Evolutionary conservation across 2,888 invertebrate genomes (phyloP).

Genomic region (Celastrina argiolus): DNA sequence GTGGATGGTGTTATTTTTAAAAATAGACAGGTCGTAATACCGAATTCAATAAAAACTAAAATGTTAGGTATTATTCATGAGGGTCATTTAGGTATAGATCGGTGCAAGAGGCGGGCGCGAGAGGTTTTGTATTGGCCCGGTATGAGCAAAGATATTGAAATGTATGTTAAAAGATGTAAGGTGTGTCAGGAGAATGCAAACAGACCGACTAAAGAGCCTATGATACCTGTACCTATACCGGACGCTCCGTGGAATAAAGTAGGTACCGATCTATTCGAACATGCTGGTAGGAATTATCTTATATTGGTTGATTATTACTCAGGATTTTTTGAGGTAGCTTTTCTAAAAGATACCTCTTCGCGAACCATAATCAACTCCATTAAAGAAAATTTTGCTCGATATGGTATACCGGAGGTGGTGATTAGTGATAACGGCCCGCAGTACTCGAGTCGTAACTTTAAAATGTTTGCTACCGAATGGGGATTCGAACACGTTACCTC

Average conservation of each 20-base stretch:
- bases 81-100: too few relatives aligned
- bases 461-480: background rate
- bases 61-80: too few relatives aligned
- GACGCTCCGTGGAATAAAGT: too few relatives aligned
- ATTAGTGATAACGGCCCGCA: constrained; percentile 2
- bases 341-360: background rate
- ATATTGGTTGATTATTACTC: background rate
- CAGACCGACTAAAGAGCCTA: constrained; percentile 23
- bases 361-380: background rate
- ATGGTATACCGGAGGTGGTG: background rate
- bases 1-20: too few relatives aligned
- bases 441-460: background rate
- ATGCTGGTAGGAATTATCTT: background rate
- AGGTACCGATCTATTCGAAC: background rate
- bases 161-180: constrained; percentile 26
- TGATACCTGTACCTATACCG: constrained; percentile 25
- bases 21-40: constrained; percentile 22
- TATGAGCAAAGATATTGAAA: constrained; percentile 28
- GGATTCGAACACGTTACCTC: background rate
- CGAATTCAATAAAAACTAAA: constrained; percentile 16
- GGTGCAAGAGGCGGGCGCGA: constrained; percentile 27
- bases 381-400: background rate
- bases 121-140: constrained; percentile 33
- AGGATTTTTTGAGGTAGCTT: background rate
- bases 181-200: constrained; percentile 20